Evolutionary conservation across 2,113 vertebrate species (phyloP).

Genomic region (Eclectus roratus): DNA sequence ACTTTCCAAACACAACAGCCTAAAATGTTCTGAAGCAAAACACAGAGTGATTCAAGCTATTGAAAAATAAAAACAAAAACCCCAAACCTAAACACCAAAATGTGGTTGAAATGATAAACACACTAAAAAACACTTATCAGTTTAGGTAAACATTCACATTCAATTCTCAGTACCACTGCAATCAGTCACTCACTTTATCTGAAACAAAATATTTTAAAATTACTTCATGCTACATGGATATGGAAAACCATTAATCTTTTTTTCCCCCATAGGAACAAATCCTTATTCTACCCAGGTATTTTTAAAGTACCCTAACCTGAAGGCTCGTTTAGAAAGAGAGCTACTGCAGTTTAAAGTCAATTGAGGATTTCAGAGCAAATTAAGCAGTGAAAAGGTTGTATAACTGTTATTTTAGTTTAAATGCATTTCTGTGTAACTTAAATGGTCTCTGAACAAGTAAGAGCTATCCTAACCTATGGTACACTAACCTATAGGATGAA

Average conservation of each 20-base stretch:
- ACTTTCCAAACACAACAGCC: background rate
- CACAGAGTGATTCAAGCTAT: background rate
- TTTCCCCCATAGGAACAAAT: background rate
- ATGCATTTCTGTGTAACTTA: background rate
- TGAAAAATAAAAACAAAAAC: background rate
- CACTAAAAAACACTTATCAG: background rate
- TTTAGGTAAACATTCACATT: background rate
- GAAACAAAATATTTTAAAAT: background rate
- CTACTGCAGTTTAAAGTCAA: background rate
- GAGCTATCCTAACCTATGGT: background rate
- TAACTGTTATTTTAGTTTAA: background rate
- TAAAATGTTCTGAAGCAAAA: background rate
- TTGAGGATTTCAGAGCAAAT: background rate
- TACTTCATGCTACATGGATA: background rate
- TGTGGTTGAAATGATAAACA: accelerated
- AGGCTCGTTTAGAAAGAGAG: background rate
- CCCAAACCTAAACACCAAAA: background rate
- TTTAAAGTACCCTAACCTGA: background rate
- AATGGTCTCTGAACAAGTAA: background rate
- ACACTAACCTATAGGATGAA: background rate
- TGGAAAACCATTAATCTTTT: background rate
- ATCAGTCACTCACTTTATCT: background rate
- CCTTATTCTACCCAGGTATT: background rate
- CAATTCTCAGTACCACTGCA: background rate
- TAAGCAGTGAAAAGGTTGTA: background rate